Conservation (phyloP, 2,113 vertebrate genomes). For the Stegostoma tigrinum region DNA sequence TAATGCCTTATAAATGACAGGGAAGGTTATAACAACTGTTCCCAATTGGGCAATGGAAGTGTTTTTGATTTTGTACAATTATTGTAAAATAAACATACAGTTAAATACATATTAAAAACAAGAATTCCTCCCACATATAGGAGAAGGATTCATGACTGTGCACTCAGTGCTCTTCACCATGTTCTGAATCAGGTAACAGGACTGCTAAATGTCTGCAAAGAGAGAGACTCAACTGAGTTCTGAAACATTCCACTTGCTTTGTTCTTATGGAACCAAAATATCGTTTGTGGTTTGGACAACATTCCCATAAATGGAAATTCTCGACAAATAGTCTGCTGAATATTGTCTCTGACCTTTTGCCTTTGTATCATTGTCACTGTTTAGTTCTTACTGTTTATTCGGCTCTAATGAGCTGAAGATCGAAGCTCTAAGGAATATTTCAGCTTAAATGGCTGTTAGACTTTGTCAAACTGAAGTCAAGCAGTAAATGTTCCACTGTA, state of each 20-base stretch:
- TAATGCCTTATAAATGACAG: no score
- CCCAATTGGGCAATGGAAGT: not conserved
- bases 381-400: not conserved
- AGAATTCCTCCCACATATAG: not conserved
- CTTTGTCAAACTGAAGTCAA: not conserved
- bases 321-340: not conserved
- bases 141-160: not conserved
- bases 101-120: not conserved
- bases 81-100: not conserved
- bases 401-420: not conserved
- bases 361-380: not conserved
- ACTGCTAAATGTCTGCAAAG: not conserved
- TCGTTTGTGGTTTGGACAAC: not conserved
- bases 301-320: not conserved
- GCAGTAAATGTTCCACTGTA: not conserved
- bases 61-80: not conserved
- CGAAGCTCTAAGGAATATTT: not conserved
- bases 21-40: not conserved
- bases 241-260: not conserved
- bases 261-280: not conserved
- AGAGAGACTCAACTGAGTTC: not conserved
- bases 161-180: not conserved
- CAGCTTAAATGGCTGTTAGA: not conserved
- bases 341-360: not conserved
- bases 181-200: no score